Percentiles rank a stretch among this genome's conserved stretches.
Evolutionary conservation across 2,113 vertebrate species (phyloP).

Genomic region (Colinus virginianus): DNA sequence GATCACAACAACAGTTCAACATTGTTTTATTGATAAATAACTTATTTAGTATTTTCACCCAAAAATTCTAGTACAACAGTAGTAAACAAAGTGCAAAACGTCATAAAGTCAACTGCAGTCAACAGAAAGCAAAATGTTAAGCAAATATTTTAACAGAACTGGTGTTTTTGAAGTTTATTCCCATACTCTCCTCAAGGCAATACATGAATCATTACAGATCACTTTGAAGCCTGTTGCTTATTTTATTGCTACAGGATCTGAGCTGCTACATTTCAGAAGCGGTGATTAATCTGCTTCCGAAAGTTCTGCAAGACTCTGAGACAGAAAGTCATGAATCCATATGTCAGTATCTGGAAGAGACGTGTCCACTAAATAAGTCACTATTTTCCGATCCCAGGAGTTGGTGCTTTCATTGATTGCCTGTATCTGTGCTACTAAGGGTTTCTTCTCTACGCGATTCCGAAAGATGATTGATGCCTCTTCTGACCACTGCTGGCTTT

Average conservation of each 20-base stretch:
- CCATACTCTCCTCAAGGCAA: conserved; percentile 65
- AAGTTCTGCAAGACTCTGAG: conserved; percentile 80
- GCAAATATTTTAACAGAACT: conserved; percentile 69
- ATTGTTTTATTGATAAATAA: conserved; percentile 77
- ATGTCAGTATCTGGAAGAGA: conserved; percentile 83
- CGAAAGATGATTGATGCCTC: conserved; percentile 92
- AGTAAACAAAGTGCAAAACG: conserved; percentile 78
- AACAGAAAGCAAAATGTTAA: conserved; percentile 77
- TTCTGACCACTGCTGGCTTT: conserved; percentile 87
- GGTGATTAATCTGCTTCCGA: conserved; percentile 72
- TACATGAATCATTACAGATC: conserved; percentile 60
- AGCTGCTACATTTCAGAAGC: conserved; percentile 62
- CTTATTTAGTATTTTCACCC: conserved; percentile 40
- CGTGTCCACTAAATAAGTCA: conserved; percentile 91
- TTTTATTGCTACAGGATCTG: conserved; percentile 75
- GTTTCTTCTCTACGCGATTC: conserved; percentile 91
- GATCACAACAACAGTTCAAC: background rate
- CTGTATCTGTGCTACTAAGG: conserved; percentile 90
- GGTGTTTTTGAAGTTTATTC: conserved; percentile 54
- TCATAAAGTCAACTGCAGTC: conserved; percentile 75
- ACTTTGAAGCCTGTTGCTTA: conserved; percentile 62
- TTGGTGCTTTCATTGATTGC: conserved; percentile 79
- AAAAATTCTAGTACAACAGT: conserved; percentile 73
- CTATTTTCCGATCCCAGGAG: conserved; percentile 83
- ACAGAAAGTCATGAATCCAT: conserved; percentile 93